These are phyloP conservation scores for Corydoras maculifer DNA, from an alignment of 2,113 vertebrate species.

Conservation along the genomic window DNA sequence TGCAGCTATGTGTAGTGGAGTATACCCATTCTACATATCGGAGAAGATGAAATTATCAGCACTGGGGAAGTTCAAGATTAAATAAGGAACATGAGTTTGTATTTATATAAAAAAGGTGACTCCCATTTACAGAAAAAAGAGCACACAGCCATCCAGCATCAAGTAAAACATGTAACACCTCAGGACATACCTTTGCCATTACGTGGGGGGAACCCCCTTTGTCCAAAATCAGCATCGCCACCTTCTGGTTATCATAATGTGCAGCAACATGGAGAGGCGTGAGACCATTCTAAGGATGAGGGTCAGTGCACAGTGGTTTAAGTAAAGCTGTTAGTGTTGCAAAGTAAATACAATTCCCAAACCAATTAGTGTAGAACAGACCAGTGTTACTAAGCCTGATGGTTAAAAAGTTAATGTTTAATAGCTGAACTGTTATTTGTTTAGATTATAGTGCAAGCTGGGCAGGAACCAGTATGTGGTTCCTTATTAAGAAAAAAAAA, in stretches of 20 bases:
- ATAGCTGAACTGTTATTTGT: background rate
- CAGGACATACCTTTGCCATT: conserved; percentile 78
- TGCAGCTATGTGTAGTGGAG: conserved; percentile 91
- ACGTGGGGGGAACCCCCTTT: conserved; percentile 88
- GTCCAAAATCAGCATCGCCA: conserved; percentile 91
- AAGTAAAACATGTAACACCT: too few species aligned
- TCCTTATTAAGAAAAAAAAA: conserved; percentile 42
- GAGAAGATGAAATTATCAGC: background rate
- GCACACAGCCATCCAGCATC: background rate
- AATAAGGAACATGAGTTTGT: too few species aligned
- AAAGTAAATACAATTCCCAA: conserved; percentile 29
- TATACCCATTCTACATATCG: conserved; percentile 83
- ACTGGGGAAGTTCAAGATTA: background rate
- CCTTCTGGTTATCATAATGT: conserved; percentile 98
- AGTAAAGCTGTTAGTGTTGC: conserved; percentile 44
- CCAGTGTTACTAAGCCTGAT: conserved; percentile 25
- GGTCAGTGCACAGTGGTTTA: conserved; percentile 49
- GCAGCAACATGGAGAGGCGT: conserved; percentile 95
- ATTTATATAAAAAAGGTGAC: too few species aligned
- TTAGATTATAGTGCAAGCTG: conserved; percentile 41
- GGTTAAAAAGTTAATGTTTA: background rate
- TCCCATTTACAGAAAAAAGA: too few species aligned
- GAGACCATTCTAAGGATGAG: conserved; percentile 86
- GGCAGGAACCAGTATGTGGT: conserved; percentile 23
- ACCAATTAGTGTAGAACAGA: too few species aligned